Evolutionary conservation across 2,113 vertebrate species (phyloP), one percentile per base, ranked within the genome.

Genomic region (Forbesichthys agassizii): DNA sequence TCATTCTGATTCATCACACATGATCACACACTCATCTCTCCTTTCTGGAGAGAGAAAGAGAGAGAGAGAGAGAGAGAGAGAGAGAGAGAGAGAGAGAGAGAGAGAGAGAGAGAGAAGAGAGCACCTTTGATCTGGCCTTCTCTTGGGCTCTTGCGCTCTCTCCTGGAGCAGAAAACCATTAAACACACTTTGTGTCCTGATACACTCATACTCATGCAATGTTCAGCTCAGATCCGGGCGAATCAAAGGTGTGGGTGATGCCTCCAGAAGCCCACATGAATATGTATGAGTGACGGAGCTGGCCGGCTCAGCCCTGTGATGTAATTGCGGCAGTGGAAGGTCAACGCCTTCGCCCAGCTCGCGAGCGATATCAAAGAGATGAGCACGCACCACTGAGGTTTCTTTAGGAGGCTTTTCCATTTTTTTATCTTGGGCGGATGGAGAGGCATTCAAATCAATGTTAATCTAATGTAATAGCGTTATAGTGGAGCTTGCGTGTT

Each of bases 201-300:
- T 81, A 79, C 79, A 80, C 80, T 86, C 88, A 27, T 27, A 27
- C 78, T 88, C 86, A 88, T 90, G 84, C 88, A 86, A 71, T 71
- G 72, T 68, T 53, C 55, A 77, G 72, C 88, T 90, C 88, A 84
- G 83, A 90, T 89, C 83, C 73, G 61, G n/a, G 66, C 67, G 59
- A 88, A 89, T 90, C 90, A 89, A 89, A 91, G 87, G 86, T 86
- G 79, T 83, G 78, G 79, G 81, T 79, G 83, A 84, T 84, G 85
- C 85, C 84, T 84, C 83, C 73, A 83, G 85, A 85, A 13, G 69
- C 64, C 52, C 51, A 58, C 77, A 88, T 93, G 84, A 89, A 91
- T 91, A 91, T 91, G 85, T 85, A 91, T 91, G 88, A 86, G 61
- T 71, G 75, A 49, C 4, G 70, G 83, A 85, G 78, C 77, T 69